Base-by-base conservation (phyloP, 1,140 invertebrate genomes). In the Potamilus streckersoni region DNA sequence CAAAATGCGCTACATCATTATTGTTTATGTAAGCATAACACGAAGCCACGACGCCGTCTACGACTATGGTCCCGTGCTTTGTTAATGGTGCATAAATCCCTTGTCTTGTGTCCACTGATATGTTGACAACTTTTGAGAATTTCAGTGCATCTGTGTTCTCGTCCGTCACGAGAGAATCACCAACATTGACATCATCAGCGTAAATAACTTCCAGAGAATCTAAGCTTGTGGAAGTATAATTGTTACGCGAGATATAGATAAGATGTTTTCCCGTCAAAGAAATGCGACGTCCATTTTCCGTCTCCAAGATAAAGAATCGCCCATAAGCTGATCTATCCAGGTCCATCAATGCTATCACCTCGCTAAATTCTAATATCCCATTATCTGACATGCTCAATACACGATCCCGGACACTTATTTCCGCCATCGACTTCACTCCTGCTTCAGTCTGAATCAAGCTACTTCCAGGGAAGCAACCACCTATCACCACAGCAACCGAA, bases 81-180 rank as follows among this genome's bases (percentile, higher is more conserved):
- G 98, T 99, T 13, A 99, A 91, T 0, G 98, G 98, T 2, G 97
- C 97, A 84, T 93, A 97, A 2, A 97, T 93, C 11, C 97, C 98
- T 58, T 89, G 90, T 23, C 91, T 90, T 2, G 92, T 87, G 19
- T 93, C 90, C 17, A 92, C 87, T 20, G 91, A 90, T 2, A 94
- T 91, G 0, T 89, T 87, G 0, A 93, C 87, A 1, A 98, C 93
- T 78, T 84, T 93, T 89, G 91, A 93, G 90, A 89, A 91, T 60
- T 58, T 63, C 56, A 81, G 20, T 14, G 27, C 38, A 38, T 71
- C 70, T 49, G 38, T 49, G 67, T 69, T 77, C 17, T 77, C 70
- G 59, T 56, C 55, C 20, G 79, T 55, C 58, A 76, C 86, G 8
- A 91, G 57, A 69, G 82, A 83, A 62, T 90, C 83, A 20, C 87